phyloP scores from a whole-genome alignment of 2,113 vertebrate species.

The Centropristis striata region DNA sequence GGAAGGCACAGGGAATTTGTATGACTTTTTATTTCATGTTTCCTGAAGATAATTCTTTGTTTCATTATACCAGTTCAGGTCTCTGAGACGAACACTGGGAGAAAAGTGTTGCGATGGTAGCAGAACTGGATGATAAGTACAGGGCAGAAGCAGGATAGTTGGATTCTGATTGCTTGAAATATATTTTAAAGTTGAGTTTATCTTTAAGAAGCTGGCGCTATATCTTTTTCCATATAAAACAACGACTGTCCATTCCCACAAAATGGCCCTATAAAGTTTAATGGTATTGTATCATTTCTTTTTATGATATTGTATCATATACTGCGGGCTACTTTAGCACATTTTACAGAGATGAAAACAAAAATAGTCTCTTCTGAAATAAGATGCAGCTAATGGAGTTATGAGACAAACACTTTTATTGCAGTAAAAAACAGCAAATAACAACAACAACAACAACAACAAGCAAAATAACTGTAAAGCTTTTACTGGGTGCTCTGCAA shows the following conservation, averaged over 20 bases:
- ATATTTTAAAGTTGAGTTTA: slow-evolving; percentile 40
- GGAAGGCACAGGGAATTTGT: not conserved
- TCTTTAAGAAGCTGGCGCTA: slow-evolving; percentile 40
- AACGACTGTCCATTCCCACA: slow-evolving; percentile 55
- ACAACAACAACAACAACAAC: not conserved
- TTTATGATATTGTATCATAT: slow-evolving; percentile 60
- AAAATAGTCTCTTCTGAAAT: slow-evolving; percentile 16
- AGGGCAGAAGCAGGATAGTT: not conserved
- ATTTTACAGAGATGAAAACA: slow-evolving; percentile 63
- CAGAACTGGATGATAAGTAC: slow-evolving; percentile 52
- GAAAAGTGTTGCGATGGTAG: not conserved
- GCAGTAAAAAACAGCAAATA: not conserved
- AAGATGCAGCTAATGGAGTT: slow-evolving; percentile 35
- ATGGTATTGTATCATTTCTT: slow-evolving; percentile 59
- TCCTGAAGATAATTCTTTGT: not conserved
- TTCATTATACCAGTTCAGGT: not conserved
- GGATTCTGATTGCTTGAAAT: slow-evolving; percentile 25
- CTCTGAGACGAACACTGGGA: slow-evolving; percentile 11
- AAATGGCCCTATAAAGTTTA: slow-evolving; percentile 64
- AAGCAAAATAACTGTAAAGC: not conserved
- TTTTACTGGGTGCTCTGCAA: not conserved
- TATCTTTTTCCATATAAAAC: slow-evolving; percentile 45
- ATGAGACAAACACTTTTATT: slow-evolving; percentile 32
- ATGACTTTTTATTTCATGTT: not conserved
- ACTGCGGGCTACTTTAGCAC: slow-evolving; percentile 49